Evolutionary conservation across 1,140 invertebrate genomes (phyloP).

Genomic region (Belonocnema kinseyi): DNA sequence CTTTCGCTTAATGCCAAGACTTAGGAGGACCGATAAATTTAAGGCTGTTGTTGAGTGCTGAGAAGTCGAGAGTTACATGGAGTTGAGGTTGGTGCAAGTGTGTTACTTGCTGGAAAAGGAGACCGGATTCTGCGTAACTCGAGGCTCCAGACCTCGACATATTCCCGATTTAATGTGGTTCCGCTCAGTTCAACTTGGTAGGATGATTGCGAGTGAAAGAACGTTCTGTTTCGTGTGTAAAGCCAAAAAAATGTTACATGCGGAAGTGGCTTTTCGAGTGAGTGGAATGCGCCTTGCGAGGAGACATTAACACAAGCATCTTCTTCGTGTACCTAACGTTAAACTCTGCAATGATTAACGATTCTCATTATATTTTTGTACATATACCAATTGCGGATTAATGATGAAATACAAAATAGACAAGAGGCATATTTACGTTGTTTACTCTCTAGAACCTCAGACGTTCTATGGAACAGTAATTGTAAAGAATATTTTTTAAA

Average conservation of each 20-base stretch:
- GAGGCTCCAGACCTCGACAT: background rate
- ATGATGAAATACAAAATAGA: constrained; percentile 47
- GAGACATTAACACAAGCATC: constrained; percentile 44
- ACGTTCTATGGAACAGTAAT: constrained; percentile 23
- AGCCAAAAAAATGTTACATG: constrained; percentile 31
- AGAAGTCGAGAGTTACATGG: background rate
- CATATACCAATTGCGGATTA: constrained; percentile 64
- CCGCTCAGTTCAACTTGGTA: constrained; percentile 5
- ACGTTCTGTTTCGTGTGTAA: background rate
- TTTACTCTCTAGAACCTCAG: constrained; percentile 14
- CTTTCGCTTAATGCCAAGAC: constrained; percentile 9
- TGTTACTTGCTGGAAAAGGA: constrained; percentile 14
- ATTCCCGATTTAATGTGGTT: background rate
- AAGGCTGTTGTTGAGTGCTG: constrained; percentile 21
- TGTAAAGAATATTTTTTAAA: constrained; percentile 10
- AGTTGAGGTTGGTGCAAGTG: too few relatives aligned
- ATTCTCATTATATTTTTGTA: constrained; percentile 73
- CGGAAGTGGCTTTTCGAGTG: constrained; percentile 32
- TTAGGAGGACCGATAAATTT: constrained; percentile 14
- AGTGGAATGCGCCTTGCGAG: constrained; percentile 22
- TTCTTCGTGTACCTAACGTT: constrained; percentile 60
- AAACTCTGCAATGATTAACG: constrained; percentile 64
- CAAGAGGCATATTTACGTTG: constrained; percentile 26
- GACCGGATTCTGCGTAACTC: constrained; percentile 20
- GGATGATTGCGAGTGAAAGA: constrained; percentile 24